Conservation (phyloP, 2,888 invertebrate species). For the Trichopria drosophilae region DNA sequence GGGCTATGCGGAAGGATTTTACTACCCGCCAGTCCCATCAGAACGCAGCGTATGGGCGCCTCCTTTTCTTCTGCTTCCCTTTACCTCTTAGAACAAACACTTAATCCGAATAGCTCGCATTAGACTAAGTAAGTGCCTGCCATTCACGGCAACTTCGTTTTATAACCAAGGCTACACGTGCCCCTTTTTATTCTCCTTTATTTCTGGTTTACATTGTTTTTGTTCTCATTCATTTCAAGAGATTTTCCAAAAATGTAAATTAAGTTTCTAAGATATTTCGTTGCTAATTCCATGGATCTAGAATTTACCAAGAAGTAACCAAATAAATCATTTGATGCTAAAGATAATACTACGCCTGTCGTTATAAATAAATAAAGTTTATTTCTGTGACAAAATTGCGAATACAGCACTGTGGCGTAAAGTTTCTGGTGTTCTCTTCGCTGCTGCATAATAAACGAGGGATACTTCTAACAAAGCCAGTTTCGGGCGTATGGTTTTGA, state of each 20-base stretch:
- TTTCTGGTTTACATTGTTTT: conserved; percentile 26
- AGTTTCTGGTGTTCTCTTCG: no score
- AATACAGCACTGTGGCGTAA: neutral
- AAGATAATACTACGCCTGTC: no score
- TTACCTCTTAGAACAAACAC: conserved; percentile 56
- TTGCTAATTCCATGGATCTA: no score
- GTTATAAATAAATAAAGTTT: no score
- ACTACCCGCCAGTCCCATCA: conserved; percentile 36
- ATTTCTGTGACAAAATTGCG: neutral
- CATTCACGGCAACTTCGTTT: conserved; percentile 51
- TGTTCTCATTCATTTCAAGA: conserved; percentile 24
- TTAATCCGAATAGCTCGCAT: conserved; percentile 56
- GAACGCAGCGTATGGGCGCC: no score
- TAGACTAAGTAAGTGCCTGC: conserved; percentile 56
- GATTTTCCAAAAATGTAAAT: no score
- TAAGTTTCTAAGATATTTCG: no score
- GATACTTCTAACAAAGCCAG: no score
- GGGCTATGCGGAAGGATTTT: conserved; percentile 49
- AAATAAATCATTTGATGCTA: no score
- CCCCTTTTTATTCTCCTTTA: conserved; percentile 19
- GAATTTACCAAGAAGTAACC: no score
- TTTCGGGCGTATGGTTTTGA: no score
- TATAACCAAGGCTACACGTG: conserved; percentile 40
- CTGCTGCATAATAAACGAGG: no score
- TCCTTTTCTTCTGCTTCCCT: conserved; percentile 40